Evolutionary conservation across 1,140 invertebrate genomes (phyloP), one percentile per base, ranked within the genome.

Genomic region (Zaprionus nigranus): DNA sequence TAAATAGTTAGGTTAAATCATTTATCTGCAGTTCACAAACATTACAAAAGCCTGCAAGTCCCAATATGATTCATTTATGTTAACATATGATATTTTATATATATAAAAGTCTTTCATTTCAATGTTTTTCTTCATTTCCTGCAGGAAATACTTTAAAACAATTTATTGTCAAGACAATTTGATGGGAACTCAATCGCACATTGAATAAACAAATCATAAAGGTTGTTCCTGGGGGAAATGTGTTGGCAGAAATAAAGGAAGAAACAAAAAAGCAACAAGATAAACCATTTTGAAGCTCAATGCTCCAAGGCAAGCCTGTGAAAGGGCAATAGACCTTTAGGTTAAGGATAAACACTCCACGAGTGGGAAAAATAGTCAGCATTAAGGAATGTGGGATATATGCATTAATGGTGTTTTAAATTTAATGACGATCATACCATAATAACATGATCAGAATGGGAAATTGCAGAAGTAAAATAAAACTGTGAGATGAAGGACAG

Each of bases 221-320:
- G 22, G 17, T 62, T 57, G 38, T 62, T 26, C 49, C 54, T 49
- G 22, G n/a, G 30, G 51, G 49, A 9, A 64, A 54, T 54, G 62
- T 38, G 62, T 38, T 24, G 9, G 22, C 13, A 53, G 30, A 54
- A 64, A 12, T 11, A 58, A 63, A 15, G 9, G 36, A 67, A 58
- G 15, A 34, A 46, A 38, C 24, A n/a, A n/a, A 62, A 75, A 43
- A 43, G 28, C 20, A 65, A 40, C 30, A 61, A 64, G 28, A 60
- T 34, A 66, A 49, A 72, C 12, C 66, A 24, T 40, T 77, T 67
- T 64, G 28, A 49, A 64, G 62, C 62, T 73, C 63, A 77, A 73
- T 66, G 74, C 72, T 77, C 72, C 56, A 34, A 75, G 20, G 9
- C 46, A 38, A 15, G 5, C n/a, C 54, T 20, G 24, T 4, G 24